Conservation (phyloP, 2,797 vertebrate species). For the Setipinna tenuifilis region DNA sequence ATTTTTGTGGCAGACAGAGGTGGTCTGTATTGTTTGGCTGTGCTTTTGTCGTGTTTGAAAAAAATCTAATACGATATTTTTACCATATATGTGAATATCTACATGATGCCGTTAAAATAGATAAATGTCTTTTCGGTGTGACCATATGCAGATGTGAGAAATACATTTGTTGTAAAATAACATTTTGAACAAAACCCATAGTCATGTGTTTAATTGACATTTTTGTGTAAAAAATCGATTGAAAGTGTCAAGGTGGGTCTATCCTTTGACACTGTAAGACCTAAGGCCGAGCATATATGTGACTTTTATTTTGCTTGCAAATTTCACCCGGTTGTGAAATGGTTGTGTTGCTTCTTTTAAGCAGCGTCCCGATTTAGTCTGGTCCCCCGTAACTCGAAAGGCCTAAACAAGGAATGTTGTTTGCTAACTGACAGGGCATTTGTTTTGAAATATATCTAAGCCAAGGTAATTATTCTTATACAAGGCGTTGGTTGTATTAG, state of each 20-base stretch:
- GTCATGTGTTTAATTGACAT: background rate
- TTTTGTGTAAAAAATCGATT: too few species aligned
- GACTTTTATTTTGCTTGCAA: background rate
- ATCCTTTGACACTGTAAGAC: too few species aligned
- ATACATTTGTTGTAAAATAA: background rate
- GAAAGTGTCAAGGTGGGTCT: too few species aligned
- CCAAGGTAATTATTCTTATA: background rate
- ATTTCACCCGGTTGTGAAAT: background rate
- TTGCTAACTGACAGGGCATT: background rate
- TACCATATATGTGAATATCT: too few species aligned
- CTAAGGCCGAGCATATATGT: too few species aligned
- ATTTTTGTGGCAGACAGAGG: too few species aligned
- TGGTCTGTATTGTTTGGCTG: too few species aligned
- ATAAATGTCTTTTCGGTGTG: too few species aligned
- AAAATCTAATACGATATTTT: too few species aligned
- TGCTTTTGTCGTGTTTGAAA: too few species aligned
- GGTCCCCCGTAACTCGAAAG: background rate
- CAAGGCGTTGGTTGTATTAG: background rate
- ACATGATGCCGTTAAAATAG: too few species aligned
- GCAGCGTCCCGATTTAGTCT: background rate
- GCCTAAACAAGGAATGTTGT: conserved; percentile 8
- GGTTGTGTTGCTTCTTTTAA: conserved; percentile 2
- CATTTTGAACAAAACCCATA: background rate
- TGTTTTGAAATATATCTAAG: background rate
- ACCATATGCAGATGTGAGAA: background rate